phyloP scores from a whole-genome alignment of 2,797 vertebrate species.

The Sebastes taczanowskii region DNA sequence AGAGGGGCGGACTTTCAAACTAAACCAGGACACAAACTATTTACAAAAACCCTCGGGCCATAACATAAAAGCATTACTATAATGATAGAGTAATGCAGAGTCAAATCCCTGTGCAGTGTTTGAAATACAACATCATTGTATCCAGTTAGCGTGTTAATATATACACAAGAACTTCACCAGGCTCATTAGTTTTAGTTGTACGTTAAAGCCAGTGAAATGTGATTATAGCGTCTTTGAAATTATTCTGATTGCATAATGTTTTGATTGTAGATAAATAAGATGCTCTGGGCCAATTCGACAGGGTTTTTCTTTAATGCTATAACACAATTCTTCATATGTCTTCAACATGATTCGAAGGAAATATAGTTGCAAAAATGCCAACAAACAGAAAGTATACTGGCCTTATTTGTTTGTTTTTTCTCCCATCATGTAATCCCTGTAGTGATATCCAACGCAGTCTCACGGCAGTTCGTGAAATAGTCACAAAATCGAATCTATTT shows the following conservation, averaged over 20 bases:
- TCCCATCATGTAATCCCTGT: too few relatives aligned
- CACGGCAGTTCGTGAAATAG: too few relatives aligned
- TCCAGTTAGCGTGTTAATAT: background rate
- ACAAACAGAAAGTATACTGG: too few relatives aligned
- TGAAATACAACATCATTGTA: background rate
- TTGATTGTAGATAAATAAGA: background rate
- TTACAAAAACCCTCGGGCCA: background rate
- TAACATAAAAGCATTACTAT: background rate
- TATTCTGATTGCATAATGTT: background rate
- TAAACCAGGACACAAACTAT: too few relatives aligned
- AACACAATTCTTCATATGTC: background rate
- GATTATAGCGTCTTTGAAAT: background rate
- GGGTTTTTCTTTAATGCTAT: background rate
- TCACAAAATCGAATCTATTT: too few relatives aligned
- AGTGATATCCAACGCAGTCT: too few relatives aligned
- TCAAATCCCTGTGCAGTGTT: background rate
- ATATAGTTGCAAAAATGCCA: too few relatives aligned
- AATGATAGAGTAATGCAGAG: background rate
- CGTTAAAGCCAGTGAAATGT: background rate
- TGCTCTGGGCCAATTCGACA: background rate
- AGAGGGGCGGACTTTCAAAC: too few relatives aligned
- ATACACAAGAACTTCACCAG: background rate
- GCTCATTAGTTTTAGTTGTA: background rate
- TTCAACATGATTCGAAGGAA: background rate
- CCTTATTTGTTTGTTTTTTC: too few relatives aligned